Conservation (phyloP, 2,888 invertebrate species). For the Aethes cnicana region DNA sequence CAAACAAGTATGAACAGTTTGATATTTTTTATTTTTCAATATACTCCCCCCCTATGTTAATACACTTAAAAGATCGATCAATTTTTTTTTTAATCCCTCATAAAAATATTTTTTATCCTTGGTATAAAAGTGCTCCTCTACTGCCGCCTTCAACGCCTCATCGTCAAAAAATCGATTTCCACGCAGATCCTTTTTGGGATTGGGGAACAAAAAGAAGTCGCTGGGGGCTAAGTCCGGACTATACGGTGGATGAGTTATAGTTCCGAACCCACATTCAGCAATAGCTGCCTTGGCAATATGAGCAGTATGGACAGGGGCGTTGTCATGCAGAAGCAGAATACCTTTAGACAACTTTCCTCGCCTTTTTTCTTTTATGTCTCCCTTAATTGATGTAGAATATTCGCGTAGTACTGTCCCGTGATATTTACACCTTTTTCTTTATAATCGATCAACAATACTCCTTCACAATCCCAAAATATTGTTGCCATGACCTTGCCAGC, state of each 20-base stretch:
- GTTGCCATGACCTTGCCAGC: conserved; percentile 38
- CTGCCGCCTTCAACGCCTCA: no score
- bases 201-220: no score
- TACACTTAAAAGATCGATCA: no score
- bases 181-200: no score
- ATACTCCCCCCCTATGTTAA: no score
- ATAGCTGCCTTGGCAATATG: background rate
- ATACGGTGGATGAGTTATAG: background rate
- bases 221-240: background rate
- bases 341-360: background rate
- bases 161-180: no score
- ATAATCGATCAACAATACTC: conserved; percentile 30
- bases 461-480: conserved; percentile 32
- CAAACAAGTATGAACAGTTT: no score
- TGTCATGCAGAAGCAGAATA: background rate
- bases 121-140: no score
- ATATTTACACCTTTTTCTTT: conserved; percentile 26
- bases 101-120: no score
- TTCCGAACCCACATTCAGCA: background rate
- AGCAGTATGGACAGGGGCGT: background rate
- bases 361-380: background rate
- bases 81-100: no score
- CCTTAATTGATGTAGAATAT: background rate
- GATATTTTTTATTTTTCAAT: no score
- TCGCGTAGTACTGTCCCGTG: conserved; percentile 29